Conservation (phyloP, 1,140 invertebrate species). For the Musca vetustissima region DNA sequence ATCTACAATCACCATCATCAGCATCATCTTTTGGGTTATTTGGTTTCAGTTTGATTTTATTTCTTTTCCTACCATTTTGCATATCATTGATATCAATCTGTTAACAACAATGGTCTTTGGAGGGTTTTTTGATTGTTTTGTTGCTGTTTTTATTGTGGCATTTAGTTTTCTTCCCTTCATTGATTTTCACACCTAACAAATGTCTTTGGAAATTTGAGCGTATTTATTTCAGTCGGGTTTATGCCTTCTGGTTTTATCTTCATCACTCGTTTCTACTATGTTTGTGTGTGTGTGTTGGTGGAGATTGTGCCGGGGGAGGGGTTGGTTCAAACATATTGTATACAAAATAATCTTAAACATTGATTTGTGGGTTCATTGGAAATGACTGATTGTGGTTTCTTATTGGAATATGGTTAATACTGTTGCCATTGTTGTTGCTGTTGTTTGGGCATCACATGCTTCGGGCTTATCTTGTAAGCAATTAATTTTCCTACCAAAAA, state of each 20-base stretch:
- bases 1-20: too few relatives aligned
- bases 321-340: not conserved
- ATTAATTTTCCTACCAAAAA: not conserved
- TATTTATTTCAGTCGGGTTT: not conserved
- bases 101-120: conserved; percentile 11
- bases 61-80: too few relatives aligned
- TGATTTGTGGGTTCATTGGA: too few relatives aligned
- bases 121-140: not conserved
- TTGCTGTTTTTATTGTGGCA: too few relatives aligned
- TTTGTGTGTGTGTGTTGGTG: not conserved
- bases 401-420: not conserved
- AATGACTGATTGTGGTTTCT: not conserved
- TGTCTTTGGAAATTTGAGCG: conserved; percentile 12
- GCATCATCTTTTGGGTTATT: too few relatives aligned
- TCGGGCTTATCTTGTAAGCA: conserved; percentile 17
- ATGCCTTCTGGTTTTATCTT: not conserved
- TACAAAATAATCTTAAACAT: too few relatives aligned
- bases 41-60: not conserved
- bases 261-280: too few relatives aligned
- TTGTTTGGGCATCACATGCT: not conserved
- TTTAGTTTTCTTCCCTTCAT: conserved; percentile 8
- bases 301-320: too few relatives aligned
- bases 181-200: conserved; percentile 24
- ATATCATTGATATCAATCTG: conserved; percentile 20
- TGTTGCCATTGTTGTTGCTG: not conserved